Evolutionary conservation across 2,888 invertebrate genomes (phyloP).

Genomic region (Drosophila diplacantha): DNA sequence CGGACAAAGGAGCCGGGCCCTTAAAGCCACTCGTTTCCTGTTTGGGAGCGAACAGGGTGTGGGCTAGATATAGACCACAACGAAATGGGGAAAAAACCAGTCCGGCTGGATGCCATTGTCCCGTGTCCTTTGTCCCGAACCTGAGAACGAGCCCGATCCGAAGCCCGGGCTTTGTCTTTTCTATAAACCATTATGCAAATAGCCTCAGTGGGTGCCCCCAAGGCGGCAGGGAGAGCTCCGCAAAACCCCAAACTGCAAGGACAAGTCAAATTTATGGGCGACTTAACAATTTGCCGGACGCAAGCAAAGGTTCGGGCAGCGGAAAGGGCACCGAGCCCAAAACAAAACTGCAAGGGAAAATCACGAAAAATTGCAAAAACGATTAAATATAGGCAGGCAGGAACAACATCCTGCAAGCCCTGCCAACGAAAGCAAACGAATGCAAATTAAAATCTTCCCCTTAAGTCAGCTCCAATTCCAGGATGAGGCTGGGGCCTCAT

Average conservation of each 20-base stretch:
- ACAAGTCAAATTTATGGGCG: slow-evolving; percentile 75
- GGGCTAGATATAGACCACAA: slow-evolving; percentile 17
- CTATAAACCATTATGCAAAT: slow-evolving; percentile 73
- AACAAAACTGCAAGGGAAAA: slow-evolving; percentile 56
- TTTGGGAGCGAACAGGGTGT: slow-evolving; percentile 5
- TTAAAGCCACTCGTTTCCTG: slow-evolving; percentile 49
- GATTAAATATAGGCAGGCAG: slow-evolving; percentile 60
- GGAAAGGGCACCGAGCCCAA: slow-evolving; percentile 23
- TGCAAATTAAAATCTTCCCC: slow-evolving; percentile 75
- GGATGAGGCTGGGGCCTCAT: too few species aligned
- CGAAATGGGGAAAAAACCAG: slow-evolving; percentile 34
- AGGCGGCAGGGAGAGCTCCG: slow-evolving; percentile 28
- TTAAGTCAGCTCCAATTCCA: slow-evolving; percentile 42
- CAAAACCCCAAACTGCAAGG: slow-evolving; percentile 43
- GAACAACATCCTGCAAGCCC: slow-evolving; percentile 38
- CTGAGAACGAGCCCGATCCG: slow-evolving; percentile 10
- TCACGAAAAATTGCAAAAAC: slow-evolving; percentile 66
- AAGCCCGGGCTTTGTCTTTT: slow-evolving; percentile 59
- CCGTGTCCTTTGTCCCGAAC: slow-evolving; percentile 37
- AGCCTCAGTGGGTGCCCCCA: slow-evolving; percentile 52
- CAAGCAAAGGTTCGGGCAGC: slow-evolving; percentile 10
- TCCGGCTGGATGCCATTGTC: slow-evolving; percentile 38
- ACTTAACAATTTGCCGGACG: slow-evolving; percentile 72
- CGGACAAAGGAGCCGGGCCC: slow-evolving; percentile 35
- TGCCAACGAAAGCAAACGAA: slow-evolving; percentile 73